These are phyloP conservation scores for Pseudanteris insignis DNA, from an alignment of 2,888 invertebrate species.

Conservation along the genomic window DNA sequence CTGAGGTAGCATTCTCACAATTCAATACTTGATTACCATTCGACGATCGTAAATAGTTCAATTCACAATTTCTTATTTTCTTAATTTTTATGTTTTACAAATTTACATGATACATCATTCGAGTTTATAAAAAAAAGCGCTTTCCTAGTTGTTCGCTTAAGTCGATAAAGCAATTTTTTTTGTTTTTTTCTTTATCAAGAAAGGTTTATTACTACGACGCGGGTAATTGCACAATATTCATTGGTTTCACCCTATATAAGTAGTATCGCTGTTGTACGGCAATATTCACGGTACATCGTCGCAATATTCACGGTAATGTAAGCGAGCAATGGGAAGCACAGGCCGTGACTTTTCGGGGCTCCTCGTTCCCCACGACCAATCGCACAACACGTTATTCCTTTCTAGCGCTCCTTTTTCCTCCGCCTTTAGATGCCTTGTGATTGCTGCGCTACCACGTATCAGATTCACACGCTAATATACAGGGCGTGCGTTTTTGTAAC, in stretches of 20 bases:
- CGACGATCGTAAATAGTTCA: too few species aligned
- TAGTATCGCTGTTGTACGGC: conserved; percentile 19
- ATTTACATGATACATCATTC: too few species aligned
- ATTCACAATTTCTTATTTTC: too few species aligned
- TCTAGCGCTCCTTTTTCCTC: conserved; percentile 28
- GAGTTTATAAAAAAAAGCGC: too few species aligned
- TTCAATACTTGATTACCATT: too few species aligned
- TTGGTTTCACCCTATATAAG: conserved; percentile 32
- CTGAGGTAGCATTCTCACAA: too few species aligned
- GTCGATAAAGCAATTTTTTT: too few species aligned
- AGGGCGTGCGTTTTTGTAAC: conserved; percentile 25
- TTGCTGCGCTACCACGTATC: conserved; percentile 25
- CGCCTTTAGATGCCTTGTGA: conserved; percentile 28
- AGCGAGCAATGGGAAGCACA: conserved; percentile 35
- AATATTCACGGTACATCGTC: conserved; percentile 38
- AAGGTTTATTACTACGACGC: too few species aligned
- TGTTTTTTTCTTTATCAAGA: too few species aligned
- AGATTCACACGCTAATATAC: conserved; percentile 37
- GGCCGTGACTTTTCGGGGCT: conserved; percentile 39
- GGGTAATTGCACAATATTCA: too few species aligned
- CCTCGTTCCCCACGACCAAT: conserved; percentile 30
- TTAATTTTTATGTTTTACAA: too few species aligned
- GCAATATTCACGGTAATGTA: conserved; percentile 39
- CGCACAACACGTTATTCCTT: conserved; percentile 32
- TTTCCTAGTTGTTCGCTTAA: too few species aligned